A percentile compares a stretch with the other conserved stretches of the same genome.
Conservation (phyloP, 1,140 invertebrate species). For the Chelonus insularis region DNA sequence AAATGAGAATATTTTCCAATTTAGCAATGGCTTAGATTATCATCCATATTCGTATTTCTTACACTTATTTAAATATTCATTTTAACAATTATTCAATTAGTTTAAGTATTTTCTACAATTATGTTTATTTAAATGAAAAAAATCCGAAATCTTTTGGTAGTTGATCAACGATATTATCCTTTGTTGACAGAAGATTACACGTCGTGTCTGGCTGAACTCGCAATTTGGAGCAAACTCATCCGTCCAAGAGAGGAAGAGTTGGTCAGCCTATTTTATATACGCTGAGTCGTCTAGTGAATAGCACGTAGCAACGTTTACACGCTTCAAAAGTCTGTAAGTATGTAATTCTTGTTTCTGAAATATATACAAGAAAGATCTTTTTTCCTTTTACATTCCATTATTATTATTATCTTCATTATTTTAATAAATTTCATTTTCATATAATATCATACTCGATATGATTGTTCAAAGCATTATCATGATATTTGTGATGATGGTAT, state of each 20-base stretch:
- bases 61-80: no score
- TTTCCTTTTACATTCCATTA: no score
- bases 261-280: slow-evolving; percentile 58
- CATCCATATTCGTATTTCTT: not conserved
- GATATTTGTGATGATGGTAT: no score
- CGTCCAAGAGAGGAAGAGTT: slow-evolving; percentile 44
- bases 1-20: slow-evolving; percentile 45
- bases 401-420: no score
- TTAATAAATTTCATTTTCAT: no score
- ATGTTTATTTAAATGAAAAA: not conserved
- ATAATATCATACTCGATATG: no score
- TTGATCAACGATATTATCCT: slow-evolving; percentile 36
- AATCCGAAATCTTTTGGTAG: not conserved
- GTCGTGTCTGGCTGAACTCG: slow-evolving; percentile 45
- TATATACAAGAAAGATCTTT: no score
- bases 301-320: slow-evolving; percentile 57
- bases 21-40: slow-evolving; percentile 20
- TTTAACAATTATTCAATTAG: no score
- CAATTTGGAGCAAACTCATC: slow-evolving; percentile 50
- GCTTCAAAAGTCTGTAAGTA: slow-evolving; percentile 38
- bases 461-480: no score
- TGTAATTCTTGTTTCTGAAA: slow-evolving; percentile 29
- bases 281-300: slow-evolving; percentile 53
- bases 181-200: slow-evolving; percentile 53
- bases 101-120: no score